These are phyloP conservation scores for Muschampia plurimacula DNA, from an alignment of 2,888 invertebrate species.

Conservation along the genomic window DNA sequence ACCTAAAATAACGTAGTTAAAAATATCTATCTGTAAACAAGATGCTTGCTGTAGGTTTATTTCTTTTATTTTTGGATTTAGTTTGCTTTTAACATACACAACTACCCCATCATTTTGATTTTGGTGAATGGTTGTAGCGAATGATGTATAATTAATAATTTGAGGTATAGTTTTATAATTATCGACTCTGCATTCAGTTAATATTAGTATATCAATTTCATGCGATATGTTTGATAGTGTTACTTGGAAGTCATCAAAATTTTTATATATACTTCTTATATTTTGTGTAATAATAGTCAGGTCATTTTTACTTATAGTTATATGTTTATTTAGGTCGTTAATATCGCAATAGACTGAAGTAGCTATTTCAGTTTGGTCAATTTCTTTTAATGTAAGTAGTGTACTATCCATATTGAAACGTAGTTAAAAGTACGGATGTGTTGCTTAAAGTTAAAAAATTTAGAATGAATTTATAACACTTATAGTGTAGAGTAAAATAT, in stretches of 20 bases:
- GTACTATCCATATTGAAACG: neutral
- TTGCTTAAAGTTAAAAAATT: neutral
- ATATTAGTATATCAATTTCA: neutral
- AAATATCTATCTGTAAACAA: neutral
- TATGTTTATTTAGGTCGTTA: neutral
- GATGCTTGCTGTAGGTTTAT: neutral
- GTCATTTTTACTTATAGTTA: neutral
- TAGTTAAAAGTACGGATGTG: neutral
- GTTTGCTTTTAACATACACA: neutral
- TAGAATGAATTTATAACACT: neutral
- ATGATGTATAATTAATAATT: neutral
- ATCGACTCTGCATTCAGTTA: neutral
- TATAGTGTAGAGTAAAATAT: neutral
- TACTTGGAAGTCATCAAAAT: slow-evolving; percentile 1
- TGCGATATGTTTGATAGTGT: neutral
- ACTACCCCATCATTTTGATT: neutral
- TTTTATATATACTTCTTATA: neutral
- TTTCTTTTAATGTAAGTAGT: neutral
- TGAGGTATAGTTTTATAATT: neutral
- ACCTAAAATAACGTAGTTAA: neutral
- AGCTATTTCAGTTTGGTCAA: neutral
- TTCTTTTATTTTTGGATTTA: neutral
- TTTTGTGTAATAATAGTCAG: neutral
- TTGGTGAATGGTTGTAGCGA: neutral
- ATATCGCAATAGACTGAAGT: neutral